These are phyloP conservation scores for Ctenodactylus gundi DNA, from an alignment of 2,113 vertebrate genomes.

Conservation along the genomic window DNA sequence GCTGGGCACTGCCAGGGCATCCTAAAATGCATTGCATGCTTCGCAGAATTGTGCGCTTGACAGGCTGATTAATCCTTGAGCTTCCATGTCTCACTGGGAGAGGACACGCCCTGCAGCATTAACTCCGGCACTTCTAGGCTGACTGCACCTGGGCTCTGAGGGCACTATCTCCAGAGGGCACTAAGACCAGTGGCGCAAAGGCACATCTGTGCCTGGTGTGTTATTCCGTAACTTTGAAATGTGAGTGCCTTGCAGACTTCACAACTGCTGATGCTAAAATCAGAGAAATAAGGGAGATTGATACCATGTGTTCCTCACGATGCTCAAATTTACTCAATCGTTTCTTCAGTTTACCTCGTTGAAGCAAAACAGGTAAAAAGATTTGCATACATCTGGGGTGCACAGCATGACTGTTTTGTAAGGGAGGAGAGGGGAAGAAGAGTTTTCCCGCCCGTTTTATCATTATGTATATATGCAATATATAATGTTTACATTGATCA, in stretches of 20 bases:
- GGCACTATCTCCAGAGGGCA: no score
- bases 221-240: neutral
- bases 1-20: neutral
- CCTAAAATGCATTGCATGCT: neutral
- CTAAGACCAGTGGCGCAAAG: no score
- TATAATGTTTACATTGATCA: no score
- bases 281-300: neutral
- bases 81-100: neutral
- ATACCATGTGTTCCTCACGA: neutral
- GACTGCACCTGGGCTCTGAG: neutral
- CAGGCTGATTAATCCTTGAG: neutral
- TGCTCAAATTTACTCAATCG: neutral
- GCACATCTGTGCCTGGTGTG: accelerated
- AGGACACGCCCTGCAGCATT: neutral
- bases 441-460: no score
- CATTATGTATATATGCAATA: no score
- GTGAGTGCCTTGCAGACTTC: neutral
- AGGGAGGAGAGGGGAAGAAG: no score
- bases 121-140: neutral
- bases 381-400: neutral
- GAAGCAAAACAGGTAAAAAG: neutral
- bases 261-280: neutral
- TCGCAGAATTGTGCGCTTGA: neutral
- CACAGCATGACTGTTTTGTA: neutral
- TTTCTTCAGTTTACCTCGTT: no score